Base-by-base conservation (phyloP, 2,888 invertebrate species). In the Schizaphis graminum region DNA sequence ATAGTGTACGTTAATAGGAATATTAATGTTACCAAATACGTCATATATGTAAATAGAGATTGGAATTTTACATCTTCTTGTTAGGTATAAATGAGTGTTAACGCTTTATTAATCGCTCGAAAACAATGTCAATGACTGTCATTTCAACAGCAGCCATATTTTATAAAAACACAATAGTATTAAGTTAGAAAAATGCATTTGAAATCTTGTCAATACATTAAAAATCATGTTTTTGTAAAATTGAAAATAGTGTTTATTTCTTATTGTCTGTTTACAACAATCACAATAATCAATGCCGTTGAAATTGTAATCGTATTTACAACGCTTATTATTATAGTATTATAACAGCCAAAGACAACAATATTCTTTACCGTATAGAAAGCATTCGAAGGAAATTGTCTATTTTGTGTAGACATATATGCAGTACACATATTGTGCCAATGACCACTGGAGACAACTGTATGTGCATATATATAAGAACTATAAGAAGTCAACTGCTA, bases 381-480 rank as follows among this genome's bases (percentile, higher is more conserved):
- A 35, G 77, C 77, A 35, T 21, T 88, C 26, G 89, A 57, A 56
- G 56, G 89, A 26, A 41, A 57, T 89, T 56, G 53, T 91, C 67
- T 84, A 53, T 84, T 28, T 77, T 77, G 35, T 35, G 77, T 35
- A 77, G 35, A 77, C 35, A 77, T 77, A 77, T 77, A 77, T 28
- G 56, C 57, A 24, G 57, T 57, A 35, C 21, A 41, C 53, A 57
- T 84, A 35, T 77, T 77, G 28, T 93, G 93, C 77, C 93, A 93
- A 93, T 84, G 89, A 93, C 93, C 93, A 89, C 93, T 93, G 93
- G 93, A 93, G 93, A 93, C 93, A 93, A 84, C 88, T 89, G 28
- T 89, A 61, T 21, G 88, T 41, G 47, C 11, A 28, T 28, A 8
- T 49, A 26, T 86, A 13, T 86, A 86, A 28, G 28, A 47, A 57